Evolutionary conservation across 2,888 invertebrate genomes (phyloP), one percentile per base, ranked within the genome.

Genomic region (Lathronympha strigana): DNA sequence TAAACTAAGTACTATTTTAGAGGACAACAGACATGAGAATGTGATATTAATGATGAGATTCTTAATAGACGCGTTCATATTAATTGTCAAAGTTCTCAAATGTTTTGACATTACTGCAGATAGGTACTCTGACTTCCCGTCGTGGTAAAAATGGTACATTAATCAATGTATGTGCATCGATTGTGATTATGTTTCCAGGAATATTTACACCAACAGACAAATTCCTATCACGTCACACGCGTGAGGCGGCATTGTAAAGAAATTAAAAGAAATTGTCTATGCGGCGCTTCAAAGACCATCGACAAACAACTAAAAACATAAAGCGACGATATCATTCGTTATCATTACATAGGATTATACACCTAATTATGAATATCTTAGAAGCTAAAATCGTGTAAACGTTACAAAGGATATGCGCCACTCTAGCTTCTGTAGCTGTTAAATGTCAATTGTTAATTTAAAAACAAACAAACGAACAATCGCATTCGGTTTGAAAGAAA

Each of bases 261-360:
- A 64, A 64, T 58, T 58, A 64, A 64, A 64, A 58, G 58, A 58
- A 60, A 64, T 45, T 64, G 45, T 53, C 64, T 53, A 64, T 60
- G 58, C 58, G 64, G 64, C 58, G 28, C 64, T 38, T 53, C 58
- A 64, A 64, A 64, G 45, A 38, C 36, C 50, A 58, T 51, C 50
- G 50, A 57, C 43, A 63, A 53, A 33, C 36, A n/a, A 0, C 33
- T 21, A 21, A 3, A n/a, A 36, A 13, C 19, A 4, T 17, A 13
- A n/a, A 21, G 13, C 6, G 6, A 23, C n/a, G 15, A 4, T 0
- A 6, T n/a, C n/a, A n/a, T n/a, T n/a, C 5, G 2, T 2, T 9
- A 36, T 36, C 17, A 8, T 36, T 36, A 13, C 5, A 53, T 8
- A 4, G 33, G 5, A 19, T 31, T 53, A 21, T 36, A 53, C 36